A percentile compares a stretch with the other conserved stretches of the same genome.
These are phyloP conservation scores for Tenthredo mesomela DNA, from an alignment of 2,888 invertebrate species.

Conservation along the genomic window DNA sequence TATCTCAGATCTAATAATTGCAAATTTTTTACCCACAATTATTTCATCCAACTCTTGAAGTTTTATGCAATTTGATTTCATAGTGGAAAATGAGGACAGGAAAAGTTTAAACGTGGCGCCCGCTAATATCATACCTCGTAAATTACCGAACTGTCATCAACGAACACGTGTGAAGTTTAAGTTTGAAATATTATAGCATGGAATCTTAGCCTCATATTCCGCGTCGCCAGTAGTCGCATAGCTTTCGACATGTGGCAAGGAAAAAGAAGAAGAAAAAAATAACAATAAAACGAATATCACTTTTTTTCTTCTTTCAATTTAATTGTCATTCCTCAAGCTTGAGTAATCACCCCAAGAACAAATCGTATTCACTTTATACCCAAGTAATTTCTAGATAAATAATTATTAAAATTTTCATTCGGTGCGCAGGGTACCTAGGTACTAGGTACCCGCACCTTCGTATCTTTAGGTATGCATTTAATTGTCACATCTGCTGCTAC, in stretches of 20 bases:
- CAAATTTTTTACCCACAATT: not conserved
- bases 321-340: not conserved
- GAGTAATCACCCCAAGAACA: not conserved
- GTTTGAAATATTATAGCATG: conserved; percentile 63
- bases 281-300: not conserved
- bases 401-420: not conserved
- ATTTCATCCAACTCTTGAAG: not conserved
- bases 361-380: not conserved
- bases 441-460: too few species aligned
- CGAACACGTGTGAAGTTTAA: conserved; percentile 56
- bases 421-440: too few species aligned
- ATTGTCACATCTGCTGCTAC: not conserved
- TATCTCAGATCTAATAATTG: conserved; percentile 9
- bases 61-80: conserved; percentile 18
- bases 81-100: conserved; percentile 20
- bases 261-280: not conserved
- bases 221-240: not conserved
- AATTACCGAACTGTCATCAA: conserved; percentile 68
- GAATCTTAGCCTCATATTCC: conserved; percentile 56
- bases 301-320: not conserved
- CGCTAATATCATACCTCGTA: conserved; percentile 70
- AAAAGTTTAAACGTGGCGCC: conserved; percentile 31
- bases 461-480: not conserved
- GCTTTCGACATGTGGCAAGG: conserved; percentile 4
- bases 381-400: not conserved